Evolutionary conservation across 2,888 invertebrate species (phyloP).

Genomic region (Noctua janthe): DNA sequence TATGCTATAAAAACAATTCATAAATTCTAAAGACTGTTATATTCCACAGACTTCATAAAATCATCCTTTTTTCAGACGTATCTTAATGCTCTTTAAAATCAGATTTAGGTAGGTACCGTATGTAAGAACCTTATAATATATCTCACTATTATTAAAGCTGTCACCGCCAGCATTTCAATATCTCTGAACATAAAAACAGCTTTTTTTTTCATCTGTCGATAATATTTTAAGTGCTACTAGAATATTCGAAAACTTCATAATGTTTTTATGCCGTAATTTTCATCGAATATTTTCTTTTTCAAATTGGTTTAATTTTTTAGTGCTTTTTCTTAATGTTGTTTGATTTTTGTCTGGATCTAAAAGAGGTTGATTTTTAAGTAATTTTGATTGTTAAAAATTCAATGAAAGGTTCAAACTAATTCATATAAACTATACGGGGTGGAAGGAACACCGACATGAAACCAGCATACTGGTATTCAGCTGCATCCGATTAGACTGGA

Average conservation of each 20-base stretch:
- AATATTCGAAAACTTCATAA: constrained; percentile 15
- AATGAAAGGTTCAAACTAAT: neutral
- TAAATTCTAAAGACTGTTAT: neutral
- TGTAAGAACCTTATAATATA: constrained; percentile 19
- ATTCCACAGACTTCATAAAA: neutral
- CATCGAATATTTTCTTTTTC: neutral
- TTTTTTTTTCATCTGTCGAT: constrained; percentile 26
- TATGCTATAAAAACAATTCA: neutral
- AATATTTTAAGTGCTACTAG: constrained; percentile 29
- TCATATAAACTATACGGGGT: no score
- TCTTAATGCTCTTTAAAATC: constrained; percentile 1
- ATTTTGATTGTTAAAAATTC: neutral
- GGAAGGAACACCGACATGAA: no score
- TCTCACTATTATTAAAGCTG: neutral
- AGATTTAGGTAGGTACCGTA: neutral
- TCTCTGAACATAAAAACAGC: constrained; percentile 23
- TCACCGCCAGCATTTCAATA: constrained; percentile 26
- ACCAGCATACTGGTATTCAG: no score
- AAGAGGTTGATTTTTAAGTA: neutral
- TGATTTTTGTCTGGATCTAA: neutral
- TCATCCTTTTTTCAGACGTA: neutral
- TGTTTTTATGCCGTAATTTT: constrained; percentile 14
- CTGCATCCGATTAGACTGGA: no score
- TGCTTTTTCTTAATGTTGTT: neutral
- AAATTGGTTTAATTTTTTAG: neutral